A percentile compares a stretch with the other conserved stretches of the same genome.
phyloP scores from a whole-genome alignment of 2,888 invertebrate species.

The Leptothorax acervorum region DNA sequence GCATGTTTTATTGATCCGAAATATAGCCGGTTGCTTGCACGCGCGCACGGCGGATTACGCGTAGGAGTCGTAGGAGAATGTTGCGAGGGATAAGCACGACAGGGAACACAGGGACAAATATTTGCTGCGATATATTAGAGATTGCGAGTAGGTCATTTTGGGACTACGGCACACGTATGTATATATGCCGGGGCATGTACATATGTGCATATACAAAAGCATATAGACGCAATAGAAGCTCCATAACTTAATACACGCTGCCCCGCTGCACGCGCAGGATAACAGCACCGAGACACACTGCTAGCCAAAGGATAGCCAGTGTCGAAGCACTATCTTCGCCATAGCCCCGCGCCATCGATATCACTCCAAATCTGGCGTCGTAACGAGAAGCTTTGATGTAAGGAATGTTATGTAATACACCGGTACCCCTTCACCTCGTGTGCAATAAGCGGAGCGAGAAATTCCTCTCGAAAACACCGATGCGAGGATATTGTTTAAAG shows the following conservation, averaged over 20 bases:
- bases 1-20: neutral
- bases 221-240: constrained; percentile 25
- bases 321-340: constrained; percentile 57
- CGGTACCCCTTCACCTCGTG: constrained; percentile 52
- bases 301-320: constrained; percentile 60
- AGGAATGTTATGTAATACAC: constrained; percentile 65
- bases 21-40: neutral
- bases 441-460: constrained; percentile 64
- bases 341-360: constrained; percentile 43
- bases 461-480: constrained; percentile 61
- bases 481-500: constrained; percentile 64
- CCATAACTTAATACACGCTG: constrained; percentile 40
- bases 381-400: constrained; percentile 66
- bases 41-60: constrained; percentile 19
- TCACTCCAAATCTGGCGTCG: constrained; percentile 48
- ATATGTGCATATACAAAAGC: neutral
- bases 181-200: neutral
- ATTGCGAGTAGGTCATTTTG: constrained; percentile 47
- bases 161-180: neutral
- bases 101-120: constrained; percentile 30
- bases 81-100: constrained; percentile 26
- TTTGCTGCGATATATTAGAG: constrained; percentile 48
- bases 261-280: constrained; percentile 2
- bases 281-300: constrained; percentile 34
- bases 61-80: constrained; percentile 1